phyloP scores from a whole-genome alignment of 2,113 vertebrate genomes.

The Entosphenus tridentatus region DNA sequence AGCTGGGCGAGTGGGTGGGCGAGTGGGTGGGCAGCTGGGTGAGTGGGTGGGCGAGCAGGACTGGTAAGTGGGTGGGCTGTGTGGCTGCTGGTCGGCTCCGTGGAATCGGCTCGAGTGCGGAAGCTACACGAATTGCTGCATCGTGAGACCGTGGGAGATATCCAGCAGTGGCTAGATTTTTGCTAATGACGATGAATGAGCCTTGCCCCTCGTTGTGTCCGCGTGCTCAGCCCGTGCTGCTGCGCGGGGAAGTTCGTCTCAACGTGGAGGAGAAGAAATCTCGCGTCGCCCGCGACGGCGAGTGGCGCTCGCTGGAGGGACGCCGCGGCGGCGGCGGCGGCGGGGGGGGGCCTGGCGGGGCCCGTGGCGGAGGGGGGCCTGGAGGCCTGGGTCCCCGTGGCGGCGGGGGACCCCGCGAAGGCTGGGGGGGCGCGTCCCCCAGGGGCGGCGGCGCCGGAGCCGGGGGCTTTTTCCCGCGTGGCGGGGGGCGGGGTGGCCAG shows the following conservation, averaged over 20 bases:
- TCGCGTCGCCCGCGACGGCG: slow-evolving; percentile 59
- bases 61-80: too few relatives aligned
- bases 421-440: slow-evolving; percentile 15
- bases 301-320: slow-evolving; percentile 32
- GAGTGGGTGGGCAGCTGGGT: too few relatives aligned
- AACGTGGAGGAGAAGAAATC: slow-evolving; percentile 98
- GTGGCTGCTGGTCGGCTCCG: too few relatives aligned
- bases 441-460: slow-evolving; percentile 56
- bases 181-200: too few relatives aligned
- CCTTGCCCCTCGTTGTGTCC: background rate
- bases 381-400: slow-evolving; percentile 81
- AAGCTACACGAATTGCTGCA: too few relatives aligned
- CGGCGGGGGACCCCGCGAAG: slow-evolving; percentile 38
- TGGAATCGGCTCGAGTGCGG: too few relatives aligned
- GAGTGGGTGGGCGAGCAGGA: too few relatives aligned
- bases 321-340: slow-evolving; percentile 53
- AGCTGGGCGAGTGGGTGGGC: too few relatives aligned
- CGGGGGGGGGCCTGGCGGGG: slow-evolving; percentile 56
- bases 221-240: slow-evolving; percentile 67
- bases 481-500: slow-evolving; percentile 43
- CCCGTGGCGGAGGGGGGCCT: slow-evolving; percentile 50
- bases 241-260: slow-evolving; percentile 78
- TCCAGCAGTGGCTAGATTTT: too few relatives aligned
- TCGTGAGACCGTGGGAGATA: too few relatives aligned
- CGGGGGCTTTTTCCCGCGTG: slow-evolving; percentile 24